Conservation (phyloP, 2,888 invertebrate genomes). For the Atethmia centrago region DNA sequence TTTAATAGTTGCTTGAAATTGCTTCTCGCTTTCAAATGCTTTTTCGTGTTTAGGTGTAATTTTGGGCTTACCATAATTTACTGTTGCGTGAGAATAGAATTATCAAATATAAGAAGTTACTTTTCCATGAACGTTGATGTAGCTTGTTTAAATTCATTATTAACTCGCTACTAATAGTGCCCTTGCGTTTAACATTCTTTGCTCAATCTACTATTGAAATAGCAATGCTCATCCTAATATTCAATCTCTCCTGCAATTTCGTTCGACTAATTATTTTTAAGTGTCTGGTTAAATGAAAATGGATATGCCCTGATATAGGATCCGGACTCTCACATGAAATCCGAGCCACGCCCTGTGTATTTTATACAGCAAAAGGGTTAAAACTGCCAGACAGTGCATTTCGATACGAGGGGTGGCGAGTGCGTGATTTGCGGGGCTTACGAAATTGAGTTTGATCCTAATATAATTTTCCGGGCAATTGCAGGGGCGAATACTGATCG, state of each 20-base stretch:
- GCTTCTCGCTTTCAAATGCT: background rate
- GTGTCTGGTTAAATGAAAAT: background rate
- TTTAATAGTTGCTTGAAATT: slow-evolving; percentile 1
- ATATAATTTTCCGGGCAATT: slow-evolving; percentile 69
- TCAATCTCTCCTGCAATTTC: background rate
- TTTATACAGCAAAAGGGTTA: slow-evolving; percentile 59
- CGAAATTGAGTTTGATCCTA: slow-evolving; percentile 66
- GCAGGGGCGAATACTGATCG: slow-evolving; percentile 65
- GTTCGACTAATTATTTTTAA: background rate
- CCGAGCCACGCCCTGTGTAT: slow-evolving; percentile 43
- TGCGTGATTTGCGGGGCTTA: slow-evolving; percentile 65
- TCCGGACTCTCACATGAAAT: slow-evolving; percentile 2
- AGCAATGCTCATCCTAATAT: background rate
- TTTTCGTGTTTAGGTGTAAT: background rate
- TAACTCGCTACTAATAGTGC: background rate
- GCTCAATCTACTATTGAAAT: background rate
- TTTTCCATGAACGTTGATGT: background rate
- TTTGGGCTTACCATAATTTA: background rate
- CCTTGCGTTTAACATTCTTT: background rate
- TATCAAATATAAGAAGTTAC: slow-evolving; percentile 3
- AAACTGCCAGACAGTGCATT: slow-evolving; percentile 66
- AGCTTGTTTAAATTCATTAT: background rate
- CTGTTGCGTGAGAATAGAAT: background rate
- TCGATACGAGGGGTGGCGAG: slow-evolving; percentile 46
- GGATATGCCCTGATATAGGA: background rate